Evolutionary conservation across 2,888 invertebrate species (phyloP).

Genomic region (Noctuana brunneofusca): DNA sequence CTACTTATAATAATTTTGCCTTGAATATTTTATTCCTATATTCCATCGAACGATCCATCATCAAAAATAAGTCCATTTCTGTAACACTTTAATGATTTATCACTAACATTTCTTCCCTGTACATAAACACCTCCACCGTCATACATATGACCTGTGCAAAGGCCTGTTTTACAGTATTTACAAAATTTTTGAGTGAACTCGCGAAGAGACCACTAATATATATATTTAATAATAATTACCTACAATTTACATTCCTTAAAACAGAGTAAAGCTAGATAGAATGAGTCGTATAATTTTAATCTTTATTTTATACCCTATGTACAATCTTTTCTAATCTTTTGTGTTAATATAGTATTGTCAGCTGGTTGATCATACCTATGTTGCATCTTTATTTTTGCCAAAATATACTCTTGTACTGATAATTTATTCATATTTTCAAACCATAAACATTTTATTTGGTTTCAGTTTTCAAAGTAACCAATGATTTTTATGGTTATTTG

Average conservation of each 20-base stretch:
- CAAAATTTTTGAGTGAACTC: constrained; percentile 55
- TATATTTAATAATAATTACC: too few relatives aligned
- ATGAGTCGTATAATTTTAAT: constrained; percentile 77
- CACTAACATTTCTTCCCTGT: constrained; percentile 27
- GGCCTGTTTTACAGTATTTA: constrained; percentile 57
- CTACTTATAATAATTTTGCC: not conserved
- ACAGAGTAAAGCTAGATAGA: constrained; percentile 68
- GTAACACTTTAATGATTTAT: constrained; percentile 18
- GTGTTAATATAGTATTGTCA: constrained; percentile 80
- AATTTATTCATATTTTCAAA: not conserved
- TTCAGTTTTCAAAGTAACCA: not conserved
- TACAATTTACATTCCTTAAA: constrained; percentile 70
- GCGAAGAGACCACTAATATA: constrained; percentile 54
- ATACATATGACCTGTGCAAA: constrained; percentile 38
- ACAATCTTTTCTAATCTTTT: constrained; percentile 64
- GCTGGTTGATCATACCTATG: constrained; percentile 76
- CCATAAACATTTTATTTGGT: not conserved
- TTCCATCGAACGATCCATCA: constrained; percentile 7
- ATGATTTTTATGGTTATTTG: constrained; percentile 2
- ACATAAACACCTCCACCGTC: constrained; percentile 18
- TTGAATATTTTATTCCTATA: constrained; percentile 3
- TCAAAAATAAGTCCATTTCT: constrained; percentile 30
- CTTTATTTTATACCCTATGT: constrained; percentile 56
- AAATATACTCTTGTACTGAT: constrained; percentile 4
- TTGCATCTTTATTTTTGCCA: constrained; percentile 52